Evolutionary conservation across 2,888 invertebrate species (phyloP).

Genomic region (Xestia c-nigrum): DNA sequence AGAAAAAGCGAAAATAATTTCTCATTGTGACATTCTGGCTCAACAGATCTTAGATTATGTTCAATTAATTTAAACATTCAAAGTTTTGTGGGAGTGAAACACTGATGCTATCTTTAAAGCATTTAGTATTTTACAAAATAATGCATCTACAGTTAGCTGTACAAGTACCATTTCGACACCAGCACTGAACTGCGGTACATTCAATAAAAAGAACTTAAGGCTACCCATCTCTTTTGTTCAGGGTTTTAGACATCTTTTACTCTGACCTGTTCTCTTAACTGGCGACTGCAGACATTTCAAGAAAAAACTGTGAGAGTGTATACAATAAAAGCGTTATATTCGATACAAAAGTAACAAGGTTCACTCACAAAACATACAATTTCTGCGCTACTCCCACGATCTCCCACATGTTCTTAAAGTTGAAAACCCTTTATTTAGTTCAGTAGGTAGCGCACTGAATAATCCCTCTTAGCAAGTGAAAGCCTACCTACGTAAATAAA

Average conservation of each 20-base stretch:
- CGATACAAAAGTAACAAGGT: slow-evolving; percentile 35
- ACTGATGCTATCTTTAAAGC: slow-evolving; percentile 2
- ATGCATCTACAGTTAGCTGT: not conserved
- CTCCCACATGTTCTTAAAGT: slow-evolving; percentile 27
- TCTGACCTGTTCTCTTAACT: slow-evolving; percentile 4
- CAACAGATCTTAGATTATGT: slow-evolving; percentile 61
- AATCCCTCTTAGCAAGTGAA: slow-evolving; percentile 44
- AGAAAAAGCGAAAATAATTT: slow-evolving; percentile 70
- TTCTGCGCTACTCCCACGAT: slow-evolving; percentile 15
- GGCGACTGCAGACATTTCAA: slow-evolving; percentile 12
- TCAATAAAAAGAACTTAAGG: not conserved
- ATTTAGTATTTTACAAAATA: slow-evolving; percentile 1
- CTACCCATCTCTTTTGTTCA: slow-evolving; percentile 6
- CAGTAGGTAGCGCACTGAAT: slow-evolving; percentile 23
- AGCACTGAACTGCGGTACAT: slow-evolving; percentile 2
- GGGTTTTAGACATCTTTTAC: slow-evolving; percentile 2
- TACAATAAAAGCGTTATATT: slow-evolving; percentile 14
- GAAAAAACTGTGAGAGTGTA: slow-evolving; percentile 15
- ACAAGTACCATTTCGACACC: not conserved
- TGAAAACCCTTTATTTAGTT: slow-evolving; percentile 47
- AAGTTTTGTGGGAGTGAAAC: slow-evolving; percentile 36
- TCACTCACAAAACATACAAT: slow-evolving; percentile 35
- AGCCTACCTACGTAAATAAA: slow-evolving; percentile 61
- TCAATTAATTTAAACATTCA: slow-evolving; percentile 60
- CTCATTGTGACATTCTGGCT: slow-evolving; percentile 66